Conservation (phyloP, 2,113 vertebrate species). For the Cyanoderma ruficeps region DNA sequence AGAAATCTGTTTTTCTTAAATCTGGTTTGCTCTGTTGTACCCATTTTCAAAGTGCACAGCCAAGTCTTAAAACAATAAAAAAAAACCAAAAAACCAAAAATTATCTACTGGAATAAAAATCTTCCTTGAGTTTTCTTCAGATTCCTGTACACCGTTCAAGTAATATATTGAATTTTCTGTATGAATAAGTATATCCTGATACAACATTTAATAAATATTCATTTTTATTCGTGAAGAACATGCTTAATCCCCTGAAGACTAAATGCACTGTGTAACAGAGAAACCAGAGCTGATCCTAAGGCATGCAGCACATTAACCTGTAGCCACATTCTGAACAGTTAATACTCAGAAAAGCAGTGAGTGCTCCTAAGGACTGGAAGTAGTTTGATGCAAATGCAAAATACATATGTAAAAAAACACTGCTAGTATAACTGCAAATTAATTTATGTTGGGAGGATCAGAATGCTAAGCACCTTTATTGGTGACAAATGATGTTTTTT, state of each 20-base stretch:
- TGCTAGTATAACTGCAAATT: constrained; percentile 72
- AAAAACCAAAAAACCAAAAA: not conserved
- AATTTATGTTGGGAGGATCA: constrained; percentile 70
- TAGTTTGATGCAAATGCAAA: constrained; percentile 58
- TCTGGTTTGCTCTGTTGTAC: not conserved
- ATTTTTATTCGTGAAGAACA: constrained; percentile 31
- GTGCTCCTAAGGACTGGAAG: constrained; percentile 29
- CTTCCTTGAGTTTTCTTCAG: not conserved
- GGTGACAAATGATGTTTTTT: constrained; percentile 62
- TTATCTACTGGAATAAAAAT: not conserved
- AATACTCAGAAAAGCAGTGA: constrained; percentile 33
- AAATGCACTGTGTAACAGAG: not conserved
- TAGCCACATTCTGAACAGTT: not conserved
- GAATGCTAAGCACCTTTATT: constrained; percentile 76
- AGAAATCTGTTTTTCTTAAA: not conserved
- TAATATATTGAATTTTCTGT: constrained; percentile 12
- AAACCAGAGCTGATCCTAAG: constrained; percentile 13
- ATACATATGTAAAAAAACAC: constrained; percentile 63
- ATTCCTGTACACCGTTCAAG: not conserved
- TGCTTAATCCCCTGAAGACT: constrained; percentile 16
- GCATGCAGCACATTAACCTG: constrained; percentile 1
- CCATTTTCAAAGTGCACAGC: not conserved
- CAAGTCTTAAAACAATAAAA: not conserved
- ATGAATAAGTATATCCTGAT: not conserved
- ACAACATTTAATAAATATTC: constrained; percentile 48